These are phyloP conservation scores for Chloroceryle amazona DNA, from an alignment of 2,797 vertebrate species.

Conservation along the genomic window DNA sequence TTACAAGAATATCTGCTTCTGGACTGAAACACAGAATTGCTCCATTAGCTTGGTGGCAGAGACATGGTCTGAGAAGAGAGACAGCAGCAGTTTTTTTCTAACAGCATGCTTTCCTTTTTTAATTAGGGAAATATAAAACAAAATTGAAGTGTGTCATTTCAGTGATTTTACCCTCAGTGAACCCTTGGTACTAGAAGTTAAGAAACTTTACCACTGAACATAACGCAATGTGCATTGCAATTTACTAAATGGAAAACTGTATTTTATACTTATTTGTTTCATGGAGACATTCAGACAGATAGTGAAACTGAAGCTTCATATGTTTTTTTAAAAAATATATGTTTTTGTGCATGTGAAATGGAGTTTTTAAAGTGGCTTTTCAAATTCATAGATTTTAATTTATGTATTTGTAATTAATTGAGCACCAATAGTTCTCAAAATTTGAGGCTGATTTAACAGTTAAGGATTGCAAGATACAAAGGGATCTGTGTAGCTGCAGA, in stretches of 20 bases:
- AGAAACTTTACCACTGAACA: neutral
- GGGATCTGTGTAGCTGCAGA: neutral
- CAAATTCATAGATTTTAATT: neutral
- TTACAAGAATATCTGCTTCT: slow-evolving; percentile 38
- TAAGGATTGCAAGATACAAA: neutral
- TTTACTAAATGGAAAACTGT: neutral
- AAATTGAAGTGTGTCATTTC: neutral
- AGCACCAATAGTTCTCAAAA: neutral
- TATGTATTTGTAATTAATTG: neutral
- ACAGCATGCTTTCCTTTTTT: neutral
- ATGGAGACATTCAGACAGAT: neutral
- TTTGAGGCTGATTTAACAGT: neutral
- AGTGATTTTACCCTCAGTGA: neutral
- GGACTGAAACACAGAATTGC: neutral
- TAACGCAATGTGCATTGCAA: neutral
- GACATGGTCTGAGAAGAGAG: neutral
- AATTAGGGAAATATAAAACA: neutral
- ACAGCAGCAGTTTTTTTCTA: neutral
- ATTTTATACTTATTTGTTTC: neutral
- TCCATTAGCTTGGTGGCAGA: slow-evolving; percentile 15
- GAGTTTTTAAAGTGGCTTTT: neutral
- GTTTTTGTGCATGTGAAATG: neutral
- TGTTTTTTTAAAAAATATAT: too few relatives aligned
- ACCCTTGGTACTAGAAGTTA: neutral
- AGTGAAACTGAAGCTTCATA: neutral